Percentiles rank a stretch among this genome's conserved stretches.
Evolutionary conservation across 2,888 invertebrate genomes (phyloP).

Genomic region (Thelaira solivaga): DNA sequence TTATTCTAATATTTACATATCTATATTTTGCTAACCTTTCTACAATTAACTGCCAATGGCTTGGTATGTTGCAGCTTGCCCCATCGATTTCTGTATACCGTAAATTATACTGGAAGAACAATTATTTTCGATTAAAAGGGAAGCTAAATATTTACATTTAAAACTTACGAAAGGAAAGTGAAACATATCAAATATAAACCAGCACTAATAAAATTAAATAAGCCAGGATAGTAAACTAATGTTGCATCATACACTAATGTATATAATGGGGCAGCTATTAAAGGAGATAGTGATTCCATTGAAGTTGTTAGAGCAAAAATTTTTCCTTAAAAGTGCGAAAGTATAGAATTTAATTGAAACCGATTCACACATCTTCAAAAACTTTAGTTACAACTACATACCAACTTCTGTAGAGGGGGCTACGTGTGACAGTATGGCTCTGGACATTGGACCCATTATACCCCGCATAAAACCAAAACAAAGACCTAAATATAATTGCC

Average conservation of each 20-base stretch:
- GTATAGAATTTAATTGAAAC: background rate
- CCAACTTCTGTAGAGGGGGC: conserved; percentile 76
- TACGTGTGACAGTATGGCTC: conserved; percentile 75
- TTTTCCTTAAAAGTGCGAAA: conserved; percentile 77
- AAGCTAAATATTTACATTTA: background rate
- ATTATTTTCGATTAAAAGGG: background rate
- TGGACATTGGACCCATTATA: conserved; percentile 75
- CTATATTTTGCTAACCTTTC: background rate
- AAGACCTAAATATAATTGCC: conserved; percentile 74
- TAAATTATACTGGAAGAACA: conserved; percentile 70
- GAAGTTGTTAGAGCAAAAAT: conserved; percentile 84
- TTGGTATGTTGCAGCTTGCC: conserved; percentile 68
- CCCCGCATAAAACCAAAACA: conserved; percentile 73
- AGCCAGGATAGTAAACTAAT: conserved; percentile 79
- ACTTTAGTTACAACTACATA: conserved; percentile 57
- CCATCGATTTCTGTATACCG: conserved; percentile 73
- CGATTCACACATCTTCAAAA: background rate
- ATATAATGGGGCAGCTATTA: conserved; percentile 82
- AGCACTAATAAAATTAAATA: conserved; percentile 80
- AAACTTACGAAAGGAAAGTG: conserved; percentile 79
- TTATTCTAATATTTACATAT: conserved; percentile 24
- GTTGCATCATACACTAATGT: conserved; percentile 80
- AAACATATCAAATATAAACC: conserved; percentile 77
- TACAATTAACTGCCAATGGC: conserved; percentile 71
- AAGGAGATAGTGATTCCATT: conserved; percentile 81